phyloP scores from a whole-genome alignment of 1,140 invertebrate genomes.

The Lordiphosa mommai region DNA sequence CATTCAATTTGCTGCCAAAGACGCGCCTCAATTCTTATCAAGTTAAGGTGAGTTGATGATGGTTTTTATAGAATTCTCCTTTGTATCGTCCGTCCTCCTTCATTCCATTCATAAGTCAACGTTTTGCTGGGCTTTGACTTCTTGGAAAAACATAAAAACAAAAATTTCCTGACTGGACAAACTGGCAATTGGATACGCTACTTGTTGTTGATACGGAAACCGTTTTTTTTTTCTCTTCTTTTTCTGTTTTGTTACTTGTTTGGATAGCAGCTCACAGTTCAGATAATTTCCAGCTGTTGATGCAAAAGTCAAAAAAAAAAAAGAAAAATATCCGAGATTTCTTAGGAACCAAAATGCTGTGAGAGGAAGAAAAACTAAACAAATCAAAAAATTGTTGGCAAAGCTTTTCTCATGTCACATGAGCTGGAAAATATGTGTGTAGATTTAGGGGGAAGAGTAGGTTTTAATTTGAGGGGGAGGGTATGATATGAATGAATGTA shows the following conservation, averaged over 20 bases:
- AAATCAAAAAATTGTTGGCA: slow-evolving; percentile 11
- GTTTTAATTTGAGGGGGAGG: no score
- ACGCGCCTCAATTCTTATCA: slow-evolving; percentile 99
- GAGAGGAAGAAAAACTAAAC: slow-evolving; percentile 26
- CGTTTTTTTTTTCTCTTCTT: slow-evolving; percentile 6
- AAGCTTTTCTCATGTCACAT: slow-evolving; percentile 30
- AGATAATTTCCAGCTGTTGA: slow-evolving; percentile 67
- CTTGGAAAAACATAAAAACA: slow-evolving; percentile 41
- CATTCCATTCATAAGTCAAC: slow-evolving; percentile 47
- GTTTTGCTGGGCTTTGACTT: slow-evolving; percentile 28
- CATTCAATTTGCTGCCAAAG: slow-evolving; percentile 95
- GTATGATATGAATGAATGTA: neutral
- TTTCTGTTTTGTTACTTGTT: slow-evolving; percentile 22
- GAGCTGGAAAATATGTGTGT: slow-evolving; percentile 3
- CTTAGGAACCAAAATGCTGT: slow-evolving; percentile 20
- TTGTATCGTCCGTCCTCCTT: slow-evolving; percentile 2
- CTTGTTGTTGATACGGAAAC: slow-evolving; percentile 9
- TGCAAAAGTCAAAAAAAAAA: slow-evolving; percentile 12
- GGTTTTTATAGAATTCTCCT: slow-evolving; percentile 1
- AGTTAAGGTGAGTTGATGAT: slow-evolving; percentile 91
- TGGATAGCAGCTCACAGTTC: slow-evolving; percentile 26
- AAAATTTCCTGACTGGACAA: slow-evolving; percentile 56
- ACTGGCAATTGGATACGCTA: slow-evolving; percentile 62
- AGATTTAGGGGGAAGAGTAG: no score
- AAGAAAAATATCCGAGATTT: slow-evolving; percentile 35